Base-by-base conservation (phyloP, 2,888 invertebrate genomes). In the Andrena praecox region DNA sequence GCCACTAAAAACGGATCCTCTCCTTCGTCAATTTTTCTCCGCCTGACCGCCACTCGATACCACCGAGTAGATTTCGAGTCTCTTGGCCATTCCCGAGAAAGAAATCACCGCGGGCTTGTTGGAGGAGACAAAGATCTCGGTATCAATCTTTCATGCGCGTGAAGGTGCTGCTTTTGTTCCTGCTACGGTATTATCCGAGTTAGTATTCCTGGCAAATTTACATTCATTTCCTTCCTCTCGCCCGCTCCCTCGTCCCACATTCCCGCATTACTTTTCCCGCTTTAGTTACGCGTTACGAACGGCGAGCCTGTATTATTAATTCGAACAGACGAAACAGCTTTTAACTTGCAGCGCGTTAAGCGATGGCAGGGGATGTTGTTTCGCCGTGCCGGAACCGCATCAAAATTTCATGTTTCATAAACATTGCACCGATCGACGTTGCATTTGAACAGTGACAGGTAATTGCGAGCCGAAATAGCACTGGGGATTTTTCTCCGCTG, bases 81-180 rank as follows among this genome's bases (percentile, higher is more conserved):
- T 59, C 62, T 20, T 4, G 67, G 62, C 78, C 73, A 63, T 87
- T 79, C 75, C 48, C 78, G 74, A 77, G 75, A 81, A 80, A 84
- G 84, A 69, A 78, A 80, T 84, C 86, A 76, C 82, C 48, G 33
- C 20, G 68, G 85, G 67, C 59, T 69, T 62, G 81, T 66, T 71
- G 60, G 66, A 67, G 31, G 48, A 64, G 81, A 86, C 84, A 87
- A 84, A 81, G 86, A 81, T 80, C 66, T 27, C 31, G 50, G 42
- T 76, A 79, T 84, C 77, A 87, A 86, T 88, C 82, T 80, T 88
- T 76, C 74, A 80, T 70, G 71, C 31, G 31, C 60, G 42, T 60
- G 75, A 42, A 84, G 76, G 64, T 54, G 29, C 60, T 42, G 27
- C 70, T 63, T 80, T 78, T 76, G 54, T 85, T 67, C 59, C 66